Percentiles rank a stretch among this genome's conserved stretches.
Conservation (phyloP, 2,113 vertebrate genomes). For the Pristiophorus japonicus region DNA sequence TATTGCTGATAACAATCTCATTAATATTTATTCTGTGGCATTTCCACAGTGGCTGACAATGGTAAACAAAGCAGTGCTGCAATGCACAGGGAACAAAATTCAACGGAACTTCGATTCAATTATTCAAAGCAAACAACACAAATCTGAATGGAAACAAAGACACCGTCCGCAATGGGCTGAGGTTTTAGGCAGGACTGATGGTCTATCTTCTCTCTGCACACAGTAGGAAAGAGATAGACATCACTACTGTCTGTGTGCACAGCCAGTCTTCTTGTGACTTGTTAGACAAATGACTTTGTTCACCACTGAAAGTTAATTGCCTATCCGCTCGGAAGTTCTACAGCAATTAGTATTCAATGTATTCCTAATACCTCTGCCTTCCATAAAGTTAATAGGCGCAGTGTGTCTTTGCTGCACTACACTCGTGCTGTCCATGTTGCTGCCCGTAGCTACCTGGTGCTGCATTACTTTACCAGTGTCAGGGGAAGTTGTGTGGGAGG, state of each 20-base stretch:
- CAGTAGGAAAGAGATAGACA: neutral
- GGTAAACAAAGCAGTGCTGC: neutral
- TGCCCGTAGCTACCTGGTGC: neutral
- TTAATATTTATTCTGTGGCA: constrained; percentile 25
- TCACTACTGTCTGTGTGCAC: neutral
- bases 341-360: neutral
- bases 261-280: neutral
- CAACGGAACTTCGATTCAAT: neutral
- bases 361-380: neutral
- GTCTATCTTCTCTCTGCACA: neutral
- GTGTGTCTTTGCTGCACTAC: neutral
- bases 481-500: neutral
- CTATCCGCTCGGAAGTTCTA: neutral
- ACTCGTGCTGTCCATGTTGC: neutral
- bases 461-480: neutral
- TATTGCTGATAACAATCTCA: constrained; percentile 11
- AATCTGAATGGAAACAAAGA: constrained; percentile 16
- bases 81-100: neutral
- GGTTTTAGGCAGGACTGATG: no score
- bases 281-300: neutral
- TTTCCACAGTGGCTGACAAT: constrained; percentile 7
- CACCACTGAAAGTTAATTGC: constrained; percentile 11
- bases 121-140: neutral
- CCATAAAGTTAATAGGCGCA: neutral
- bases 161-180: neutral